Conservation (phyloP, 2,797 vertebrate genomes). For the Sylvilagus floridanus region DNA sequence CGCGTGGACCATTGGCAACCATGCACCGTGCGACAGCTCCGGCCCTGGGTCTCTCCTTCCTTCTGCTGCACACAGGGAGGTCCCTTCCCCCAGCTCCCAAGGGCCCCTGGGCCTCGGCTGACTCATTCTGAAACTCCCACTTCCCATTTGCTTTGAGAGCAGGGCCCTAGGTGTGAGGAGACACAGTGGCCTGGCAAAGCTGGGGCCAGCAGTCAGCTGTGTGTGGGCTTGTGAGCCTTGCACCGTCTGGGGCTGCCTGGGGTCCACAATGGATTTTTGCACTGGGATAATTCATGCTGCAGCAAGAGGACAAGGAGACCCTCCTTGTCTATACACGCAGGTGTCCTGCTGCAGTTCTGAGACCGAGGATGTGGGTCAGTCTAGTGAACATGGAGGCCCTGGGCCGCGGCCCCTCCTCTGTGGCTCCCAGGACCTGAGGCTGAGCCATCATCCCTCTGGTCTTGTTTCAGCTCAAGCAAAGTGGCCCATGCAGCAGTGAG, state of each 20-base stretch:
- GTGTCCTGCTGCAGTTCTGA: background rate
- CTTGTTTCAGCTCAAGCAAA: background rate
- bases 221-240: accelerated
- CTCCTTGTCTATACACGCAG: background rate
- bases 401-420: background rate
- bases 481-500: background rate
- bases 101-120: no score
- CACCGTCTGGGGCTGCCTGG: background rate
- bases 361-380: background rate
- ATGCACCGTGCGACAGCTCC: background rate
- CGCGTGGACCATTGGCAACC: accelerated
- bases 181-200: background rate
- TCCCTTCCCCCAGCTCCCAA: background rate
- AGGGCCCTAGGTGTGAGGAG: background rate
- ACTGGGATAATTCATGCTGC: background rate
- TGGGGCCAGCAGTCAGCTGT: no score
- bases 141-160: background rate
- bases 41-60: background rate
- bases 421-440: background rate
- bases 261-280: no score
- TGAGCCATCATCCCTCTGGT: background rate
- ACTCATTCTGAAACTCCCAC: constrained; percentile 18
- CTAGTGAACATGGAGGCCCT: background rate
- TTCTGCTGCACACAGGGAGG: accelerated
- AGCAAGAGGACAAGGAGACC: background rate